A percentile compares a stretch with the other conserved stretches of the same genome.
phyloP scores from a whole-genome alignment of 2,113 vertebrate genomes.

The Oryzias curvinotus region DNA sequence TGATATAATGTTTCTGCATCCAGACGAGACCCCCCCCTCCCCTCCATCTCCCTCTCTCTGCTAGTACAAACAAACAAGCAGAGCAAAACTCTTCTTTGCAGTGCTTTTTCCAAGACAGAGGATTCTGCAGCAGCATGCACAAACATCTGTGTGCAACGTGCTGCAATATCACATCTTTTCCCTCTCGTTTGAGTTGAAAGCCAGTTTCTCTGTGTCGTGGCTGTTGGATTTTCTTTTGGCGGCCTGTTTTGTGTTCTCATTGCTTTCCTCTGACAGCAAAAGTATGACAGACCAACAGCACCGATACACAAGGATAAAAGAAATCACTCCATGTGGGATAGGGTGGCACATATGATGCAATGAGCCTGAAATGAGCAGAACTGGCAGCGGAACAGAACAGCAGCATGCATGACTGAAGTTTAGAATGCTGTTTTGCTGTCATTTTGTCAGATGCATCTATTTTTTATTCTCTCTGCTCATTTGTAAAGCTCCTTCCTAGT shows the following conservation, averaged over 20 bases:
- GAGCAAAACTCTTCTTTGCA: slow-evolving; percentile 11
- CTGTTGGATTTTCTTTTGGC: slow-evolving; percentile 6
- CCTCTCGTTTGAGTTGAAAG: slow-evolving; percentile 19
- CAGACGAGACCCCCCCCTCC: neutral
- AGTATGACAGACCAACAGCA: slow-evolving; percentile 6
- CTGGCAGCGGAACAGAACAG: slow-evolving; percentile 14
- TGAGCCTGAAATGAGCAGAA: slow-evolving; percentile 35
- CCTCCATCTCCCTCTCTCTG: neutral
- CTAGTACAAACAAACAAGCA: neutral
- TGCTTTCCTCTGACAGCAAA: slow-evolving; percentile 9
- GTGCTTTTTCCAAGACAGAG: slow-evolving; percentile 15
- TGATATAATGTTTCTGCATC: slow-evolving; percentile 10
- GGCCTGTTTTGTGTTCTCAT: neutral
- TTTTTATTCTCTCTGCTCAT: neutral
- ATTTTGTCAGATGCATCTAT: neutral
- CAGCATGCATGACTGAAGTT: neutral
- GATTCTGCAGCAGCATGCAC: slow-evolving; percentile 4
- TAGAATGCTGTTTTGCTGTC: slow-evolving; percentile 17
- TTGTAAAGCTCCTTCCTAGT: neutral
- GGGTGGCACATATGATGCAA: slow-evolving; percentile 43
- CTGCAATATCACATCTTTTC: slow-evolving; percentile 22
- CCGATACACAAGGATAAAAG: neutral
- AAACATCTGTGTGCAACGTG: slow-evolving; percentile 17
- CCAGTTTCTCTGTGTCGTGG: neutral
- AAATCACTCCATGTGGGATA: slow-evolving; percentile 20